A percentile compares a stretch with the other conserved stretches of the same genome.
Conservation (phyloP, 2,113 vertebrate species). For the Ictalurus punctatus region DNA sequence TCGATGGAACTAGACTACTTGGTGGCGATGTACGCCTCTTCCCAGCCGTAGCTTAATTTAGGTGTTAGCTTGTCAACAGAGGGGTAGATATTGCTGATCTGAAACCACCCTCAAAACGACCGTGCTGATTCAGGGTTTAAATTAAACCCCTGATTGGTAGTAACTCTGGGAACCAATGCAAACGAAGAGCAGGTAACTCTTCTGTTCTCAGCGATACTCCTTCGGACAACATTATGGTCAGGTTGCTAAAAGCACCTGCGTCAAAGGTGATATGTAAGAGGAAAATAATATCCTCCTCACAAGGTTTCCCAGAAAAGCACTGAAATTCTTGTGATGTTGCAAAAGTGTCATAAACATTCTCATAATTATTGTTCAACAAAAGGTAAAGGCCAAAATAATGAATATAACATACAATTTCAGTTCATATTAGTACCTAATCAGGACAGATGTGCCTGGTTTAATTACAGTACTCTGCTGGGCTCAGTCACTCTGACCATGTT, state of each 20-base stretch:
- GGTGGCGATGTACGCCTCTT: constrained; percentile 35
- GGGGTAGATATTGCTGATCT: constrained; percentile 46
- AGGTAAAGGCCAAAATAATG: neutral
- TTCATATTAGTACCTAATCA: neutral
- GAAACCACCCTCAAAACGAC: constrained; percentile 17
- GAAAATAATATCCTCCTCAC: neutral
- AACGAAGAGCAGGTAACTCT: constrained; percentile 48
- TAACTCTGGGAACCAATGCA: constrained; percentile 22
- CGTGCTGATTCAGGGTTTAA: constrained; percentile 54
- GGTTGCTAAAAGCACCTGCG: neutral
- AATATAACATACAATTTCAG: neutral
- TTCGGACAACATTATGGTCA: constrained; percentile 3
- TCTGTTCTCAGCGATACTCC: constrained; percentile 14
- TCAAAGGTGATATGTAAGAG: neutral
- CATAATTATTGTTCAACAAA: neutral
- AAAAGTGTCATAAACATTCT: neutral
- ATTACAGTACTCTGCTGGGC: neutral
- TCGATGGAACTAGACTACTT: constrained; percentile 33
- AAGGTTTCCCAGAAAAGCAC: neutral
- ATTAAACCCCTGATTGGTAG: constrained; percentile 45
- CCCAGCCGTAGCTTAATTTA: constrained; percentile 48
- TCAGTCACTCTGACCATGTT: neutral
- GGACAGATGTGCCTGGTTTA: neutral
- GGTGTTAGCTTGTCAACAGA: constrained; percentile 43
- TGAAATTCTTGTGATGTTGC: neutral